Percentiles rank a stretch among this genome's conserved stretches.
Evolutionary conservation across 2,797 vertebrate genomes (phyloP).

Genomic region (Hippoglossus hippoglossus): DNA sequence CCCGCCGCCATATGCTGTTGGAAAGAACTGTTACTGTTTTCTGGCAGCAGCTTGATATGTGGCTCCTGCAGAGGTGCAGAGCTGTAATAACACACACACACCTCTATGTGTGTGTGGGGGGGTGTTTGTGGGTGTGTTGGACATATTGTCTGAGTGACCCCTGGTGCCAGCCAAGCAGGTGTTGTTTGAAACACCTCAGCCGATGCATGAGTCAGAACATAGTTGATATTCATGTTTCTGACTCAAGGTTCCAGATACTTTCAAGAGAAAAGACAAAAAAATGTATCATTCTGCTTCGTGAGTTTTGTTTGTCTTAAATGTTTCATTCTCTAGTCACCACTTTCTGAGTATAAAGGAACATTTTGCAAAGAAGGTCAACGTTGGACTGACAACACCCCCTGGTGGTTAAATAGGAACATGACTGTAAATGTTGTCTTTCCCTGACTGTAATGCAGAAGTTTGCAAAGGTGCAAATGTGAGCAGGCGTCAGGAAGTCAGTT

Average conservation of each 20-base stretch:
- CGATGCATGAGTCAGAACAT: constrained; percentile 18
- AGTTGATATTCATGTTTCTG: no score
- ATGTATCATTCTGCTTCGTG: no score
- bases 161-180: constrained; percentile 24
- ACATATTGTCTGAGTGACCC: constrained; percentile 14
- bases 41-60: constrained; percentile 17
- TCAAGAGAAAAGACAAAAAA: not conserved
- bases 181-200: constrained; percentile 31
- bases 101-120: not conserved
- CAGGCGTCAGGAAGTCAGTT: not conserved
- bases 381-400: constrained; percentile 40
- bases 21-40: constrained; percentile 44
- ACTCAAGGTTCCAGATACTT: no score
- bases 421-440: not conserved
- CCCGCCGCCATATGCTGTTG: constrained; percentile 70
- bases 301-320: constrained; percentile 3
- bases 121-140: not conserved
- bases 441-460: not conserved
- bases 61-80: constrained; percentile 1
- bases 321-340: constrained; percentile 10
- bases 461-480: not conserved
- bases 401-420: constrained; percentile 28
- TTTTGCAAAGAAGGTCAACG: not conserved
- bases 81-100: not conserved
- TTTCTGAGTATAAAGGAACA: constrained; percentile 5